Evolutionary conservation across 2,113 vertebrate genomes (phyloP).

Genomic region (Bostrychus sinensis): DNA sequence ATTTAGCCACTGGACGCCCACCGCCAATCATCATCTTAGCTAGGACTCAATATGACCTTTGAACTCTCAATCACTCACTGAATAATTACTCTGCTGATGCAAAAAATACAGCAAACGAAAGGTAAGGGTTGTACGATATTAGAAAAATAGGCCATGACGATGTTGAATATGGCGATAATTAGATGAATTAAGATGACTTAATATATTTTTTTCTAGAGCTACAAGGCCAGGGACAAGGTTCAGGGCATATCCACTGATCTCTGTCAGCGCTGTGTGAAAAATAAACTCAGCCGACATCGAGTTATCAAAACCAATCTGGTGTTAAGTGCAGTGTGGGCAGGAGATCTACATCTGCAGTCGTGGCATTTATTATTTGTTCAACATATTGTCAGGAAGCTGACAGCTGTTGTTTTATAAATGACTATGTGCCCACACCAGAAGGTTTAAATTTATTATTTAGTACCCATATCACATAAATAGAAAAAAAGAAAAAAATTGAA

Average conservation of each 20-base stretch:
- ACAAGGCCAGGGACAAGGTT: constrained; percentile 21
- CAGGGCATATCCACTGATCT: constrained; percentile 34
- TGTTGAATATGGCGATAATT: not conserved
- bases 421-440: not conserved
- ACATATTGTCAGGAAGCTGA: not conserved
- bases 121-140: not conserved
- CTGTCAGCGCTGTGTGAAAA: constrained; percentile 33
- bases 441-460: not conserved
- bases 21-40: constrained; percentile 12
- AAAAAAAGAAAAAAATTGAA: too few relatives aligned
- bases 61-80: constrained; percentile 44
- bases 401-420: constrained; percentile 2
- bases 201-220: too few relatives aligned
- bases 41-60: constrained; percentile 56
- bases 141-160: too few relatives aligned
- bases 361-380: not conserved
- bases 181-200: not conserved
- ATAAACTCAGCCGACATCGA: not conserved
- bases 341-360: not conserved
- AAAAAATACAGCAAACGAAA: constrained; percentile 37
- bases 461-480: too few relatives aligned
- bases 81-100: constrained; percentile 58
- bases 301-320: not conserved
- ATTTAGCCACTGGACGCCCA: constrained; percentile 38
- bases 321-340: not conserved